A percentile compares a stretch with the other conserved stretches of the same genome.
phyloP scores from a whole-genome alignment of 2,113 vertebrate genomes.

The Copsychus sechellarum region DNA sequence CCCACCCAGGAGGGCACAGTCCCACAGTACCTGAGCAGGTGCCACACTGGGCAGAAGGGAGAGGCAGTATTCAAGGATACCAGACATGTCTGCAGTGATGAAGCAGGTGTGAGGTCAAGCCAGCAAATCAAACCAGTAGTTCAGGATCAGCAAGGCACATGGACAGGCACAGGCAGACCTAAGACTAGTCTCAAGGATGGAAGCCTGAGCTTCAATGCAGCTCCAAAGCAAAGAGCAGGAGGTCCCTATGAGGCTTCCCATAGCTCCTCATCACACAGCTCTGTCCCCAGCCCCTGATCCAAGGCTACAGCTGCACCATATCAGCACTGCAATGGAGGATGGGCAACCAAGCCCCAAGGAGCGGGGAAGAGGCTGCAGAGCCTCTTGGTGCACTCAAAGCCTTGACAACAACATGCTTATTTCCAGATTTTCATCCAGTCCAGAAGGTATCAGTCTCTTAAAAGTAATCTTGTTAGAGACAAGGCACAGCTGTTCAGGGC shows the following conservation, averaged over 20 bases:
- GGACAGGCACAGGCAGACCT: background rate
- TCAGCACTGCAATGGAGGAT: background rate
- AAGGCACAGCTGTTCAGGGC: conserved; percentile 46
- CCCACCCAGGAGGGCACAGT: background rate
- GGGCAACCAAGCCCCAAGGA: background rate
- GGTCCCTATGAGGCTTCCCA: background rate
- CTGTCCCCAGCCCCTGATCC: background rate
- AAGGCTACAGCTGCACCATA: background rate
- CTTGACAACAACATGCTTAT: background rate
- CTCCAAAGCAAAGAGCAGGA: background rate
- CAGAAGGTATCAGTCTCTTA: conserved; percentile 52
- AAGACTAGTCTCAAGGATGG: background rate
- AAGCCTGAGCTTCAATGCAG: background rate
- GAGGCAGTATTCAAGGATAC: background rate
- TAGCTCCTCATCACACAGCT: background rate
- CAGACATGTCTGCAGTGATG: background rate
- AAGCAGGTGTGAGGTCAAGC: background rate
- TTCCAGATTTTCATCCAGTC: conserved; percentile 41
- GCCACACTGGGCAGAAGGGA: background rate
- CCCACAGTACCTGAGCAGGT: background rate
- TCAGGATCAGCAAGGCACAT: background rate
- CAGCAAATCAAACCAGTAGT: background rate
- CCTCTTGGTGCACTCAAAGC: background rate
- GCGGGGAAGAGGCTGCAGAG: background rate
- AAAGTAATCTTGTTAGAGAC: conserved; percentile 53